Evolutionary conservation across 1,140 invertebrate species (phyloP).

Genomic region (Patella vulgata): DNA sequence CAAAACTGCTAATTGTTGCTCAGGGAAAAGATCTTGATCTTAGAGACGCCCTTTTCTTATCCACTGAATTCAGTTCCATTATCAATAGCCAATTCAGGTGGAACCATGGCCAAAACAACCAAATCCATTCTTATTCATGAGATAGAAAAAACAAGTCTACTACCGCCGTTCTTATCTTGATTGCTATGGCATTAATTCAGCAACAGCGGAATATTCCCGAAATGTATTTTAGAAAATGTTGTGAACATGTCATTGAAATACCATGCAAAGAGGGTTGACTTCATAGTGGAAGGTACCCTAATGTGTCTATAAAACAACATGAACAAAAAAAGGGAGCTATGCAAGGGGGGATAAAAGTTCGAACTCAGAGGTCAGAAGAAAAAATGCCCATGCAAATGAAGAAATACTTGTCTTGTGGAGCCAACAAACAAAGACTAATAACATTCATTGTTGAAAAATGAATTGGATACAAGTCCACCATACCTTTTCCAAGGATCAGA

Average conservation of each 20-base stretch:
- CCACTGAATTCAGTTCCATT: neutral
- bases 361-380: no score
- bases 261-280: neutral
- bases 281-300: neutral
- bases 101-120: neutral
- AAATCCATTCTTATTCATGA: neutral
- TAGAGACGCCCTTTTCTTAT: neutral
- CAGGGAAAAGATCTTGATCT: neutral
- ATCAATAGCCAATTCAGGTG: neutral
- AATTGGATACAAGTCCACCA: neutral
- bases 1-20: neutral
- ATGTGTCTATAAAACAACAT: neutral
- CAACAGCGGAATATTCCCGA: neutral
- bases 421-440: neutral
- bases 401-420: conserved; percentile 2
- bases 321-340: no score
- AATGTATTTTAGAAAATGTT: neutral
- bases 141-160: neutral
- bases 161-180: neutral
- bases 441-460: conserved; percentile 1
- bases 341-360: no score
- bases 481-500: neutral
- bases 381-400: conserved; percentile 1
- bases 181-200: conserved; percentile 1
- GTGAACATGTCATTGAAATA: no score